Percentiles rank a stretch among this genome's conserved stretches.
These are phyloP conservation scores for Cyprinodon brontotheroides DNA, from an alignment of 2,113 vertebrate genomes.

Conservation along the genomic window DNA sequence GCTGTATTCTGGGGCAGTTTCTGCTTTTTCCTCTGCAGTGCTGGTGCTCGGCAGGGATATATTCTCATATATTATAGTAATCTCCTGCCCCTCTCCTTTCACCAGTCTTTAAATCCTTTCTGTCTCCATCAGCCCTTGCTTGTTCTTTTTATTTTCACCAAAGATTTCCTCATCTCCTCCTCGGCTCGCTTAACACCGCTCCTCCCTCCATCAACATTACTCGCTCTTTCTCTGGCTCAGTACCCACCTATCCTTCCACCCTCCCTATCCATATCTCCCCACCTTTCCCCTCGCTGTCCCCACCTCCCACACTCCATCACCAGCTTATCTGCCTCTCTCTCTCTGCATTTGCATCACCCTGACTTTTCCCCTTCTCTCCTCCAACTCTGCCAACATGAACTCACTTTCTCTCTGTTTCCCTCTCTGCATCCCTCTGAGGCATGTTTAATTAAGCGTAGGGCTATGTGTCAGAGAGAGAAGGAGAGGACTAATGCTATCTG, in stretches of 20 bases:
- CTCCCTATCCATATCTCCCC: constrained; percentile 47
- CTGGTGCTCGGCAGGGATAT: constrained; percentile 44
- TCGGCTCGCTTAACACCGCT: constrained; percentile 42
- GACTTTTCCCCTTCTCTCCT: constrained; percentile 52
- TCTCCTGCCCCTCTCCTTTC: constrained; percentile 45
- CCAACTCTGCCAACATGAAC: constrained; percentile 57
- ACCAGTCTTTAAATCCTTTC: constrained; percentile 57
- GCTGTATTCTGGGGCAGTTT: constrained; percentile 23
- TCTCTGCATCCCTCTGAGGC: constrained; percentile 68
- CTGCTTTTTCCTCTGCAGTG: constrained; percentile 41
- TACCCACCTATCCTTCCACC: constrained; percentile 50
- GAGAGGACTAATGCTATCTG: constrained; percentile 68
- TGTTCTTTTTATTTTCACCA: constrained; percentile 8
- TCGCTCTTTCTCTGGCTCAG: constrained; percentile 44
- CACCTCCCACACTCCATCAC: constrained; percentile 56
- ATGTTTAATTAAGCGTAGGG: constrained; percentile 81
- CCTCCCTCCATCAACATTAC: constrained; percentile 44
- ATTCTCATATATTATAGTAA: constrained; percentile 69
- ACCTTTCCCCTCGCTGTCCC: constrained; percentile 47
- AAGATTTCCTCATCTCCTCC: constrained; percentile 55
- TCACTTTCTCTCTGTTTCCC: constrained; percentile 30
- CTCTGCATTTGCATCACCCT: constrained; percentile 66
- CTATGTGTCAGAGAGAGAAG: constrained; percentile 68
- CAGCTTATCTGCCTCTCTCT: constrained; percentile 66
- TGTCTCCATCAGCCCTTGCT: constrained; percentile 54